These are phyloP conservation scores for Steatocranus sp. DNA, from an alignment of 2,797 vertebrate species.

Conservation along the genomic window DNA sequence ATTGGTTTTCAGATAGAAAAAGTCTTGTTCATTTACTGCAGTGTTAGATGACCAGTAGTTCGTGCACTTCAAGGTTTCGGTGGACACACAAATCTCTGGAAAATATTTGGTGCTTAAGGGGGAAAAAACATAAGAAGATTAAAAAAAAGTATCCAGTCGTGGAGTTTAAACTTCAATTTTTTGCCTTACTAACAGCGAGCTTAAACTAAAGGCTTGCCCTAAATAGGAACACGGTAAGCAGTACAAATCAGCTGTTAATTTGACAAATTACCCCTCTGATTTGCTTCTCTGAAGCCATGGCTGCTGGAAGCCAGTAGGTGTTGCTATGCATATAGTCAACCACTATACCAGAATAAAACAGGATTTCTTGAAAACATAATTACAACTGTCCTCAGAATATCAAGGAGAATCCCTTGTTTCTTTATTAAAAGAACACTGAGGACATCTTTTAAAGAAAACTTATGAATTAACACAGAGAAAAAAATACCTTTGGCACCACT, in stretches of 20 bases:
- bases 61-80: background rate
- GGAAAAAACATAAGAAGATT: background rate
- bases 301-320: background rate
- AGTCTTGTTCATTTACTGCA: background rate
- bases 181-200: background rate
- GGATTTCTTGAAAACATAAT: background rate
- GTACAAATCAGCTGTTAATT: background rate
- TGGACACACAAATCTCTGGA: background rate
- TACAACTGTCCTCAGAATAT: background rate
- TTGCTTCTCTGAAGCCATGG: background rate
- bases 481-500: background rate
- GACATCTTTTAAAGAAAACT: background rate
- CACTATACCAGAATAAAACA: background rate
- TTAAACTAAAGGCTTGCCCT: background rate
- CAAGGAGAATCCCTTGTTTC: background rate
- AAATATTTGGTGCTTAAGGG: background rate
- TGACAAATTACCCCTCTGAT: background rate
- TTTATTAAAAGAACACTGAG: background rate
- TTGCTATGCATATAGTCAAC: background rate
- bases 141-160: rapidly evolving
- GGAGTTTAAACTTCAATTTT: background rate
- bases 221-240: background rate
- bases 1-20: background rate
- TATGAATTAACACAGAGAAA: background rate
- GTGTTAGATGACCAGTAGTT: background rate